Evolutionary conservation across 2,888 invertebrate genomes (phyloP).

Genomic region (Rhimphoctona megacephalus): DNA sequence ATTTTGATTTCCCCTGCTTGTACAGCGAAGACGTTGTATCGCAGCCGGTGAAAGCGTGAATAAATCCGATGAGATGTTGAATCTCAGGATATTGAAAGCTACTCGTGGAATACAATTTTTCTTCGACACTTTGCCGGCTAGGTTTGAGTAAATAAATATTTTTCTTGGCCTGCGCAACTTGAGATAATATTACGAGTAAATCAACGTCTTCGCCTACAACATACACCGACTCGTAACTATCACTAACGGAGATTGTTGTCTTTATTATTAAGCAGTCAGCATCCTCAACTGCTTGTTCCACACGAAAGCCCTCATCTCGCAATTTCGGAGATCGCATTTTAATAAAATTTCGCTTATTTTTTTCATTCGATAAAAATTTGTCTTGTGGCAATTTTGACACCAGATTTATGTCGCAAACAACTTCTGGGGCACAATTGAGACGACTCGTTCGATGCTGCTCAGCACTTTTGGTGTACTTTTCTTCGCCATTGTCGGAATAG

Average conservation of each 20-base stretch:
- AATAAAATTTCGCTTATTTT: constrained; percentile 38
- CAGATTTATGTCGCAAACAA: constrained; percentile 38
- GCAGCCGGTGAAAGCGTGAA: constrained; percentile 32
- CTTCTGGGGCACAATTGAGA: constrained; percentile 31
- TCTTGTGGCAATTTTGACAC: constrained; percentile 34
- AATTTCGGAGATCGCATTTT: constrained; percentile 20
- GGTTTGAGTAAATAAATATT: constrained; percentile 30
- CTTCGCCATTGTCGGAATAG: constrained; percentile 39
- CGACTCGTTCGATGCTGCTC: constrained; percentile 31
- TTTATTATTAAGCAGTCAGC: constrained; percentile 35
- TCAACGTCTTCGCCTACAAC: constrained; percentile 41
- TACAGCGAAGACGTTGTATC: constrained; percentile 39
- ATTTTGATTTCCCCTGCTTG: constrained; percentile 30
- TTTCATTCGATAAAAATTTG: constrained; percentile 36
- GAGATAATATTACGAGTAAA: constrained; percentile 24
- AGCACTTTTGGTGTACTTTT: constrained; percentile 41
- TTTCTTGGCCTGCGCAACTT: constrained; percentile 19
- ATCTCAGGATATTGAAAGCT: constrained; percentile 33
- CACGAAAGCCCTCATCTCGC: constrained; percentile 26
- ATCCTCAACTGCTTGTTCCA: constrained; percentile 35
- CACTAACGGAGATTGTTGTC: constrained; percentile 34
- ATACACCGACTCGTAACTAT: constrained; percentile 20
- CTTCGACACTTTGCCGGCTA: constrained; percentile 20
- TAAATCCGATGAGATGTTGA: constrained; percentile 12
- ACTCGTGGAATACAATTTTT: constrained; percentile 15